phyloP scores from a whole-genome alignment of 2,888 invertebrate species.

The Xanthia togata region DNA sequence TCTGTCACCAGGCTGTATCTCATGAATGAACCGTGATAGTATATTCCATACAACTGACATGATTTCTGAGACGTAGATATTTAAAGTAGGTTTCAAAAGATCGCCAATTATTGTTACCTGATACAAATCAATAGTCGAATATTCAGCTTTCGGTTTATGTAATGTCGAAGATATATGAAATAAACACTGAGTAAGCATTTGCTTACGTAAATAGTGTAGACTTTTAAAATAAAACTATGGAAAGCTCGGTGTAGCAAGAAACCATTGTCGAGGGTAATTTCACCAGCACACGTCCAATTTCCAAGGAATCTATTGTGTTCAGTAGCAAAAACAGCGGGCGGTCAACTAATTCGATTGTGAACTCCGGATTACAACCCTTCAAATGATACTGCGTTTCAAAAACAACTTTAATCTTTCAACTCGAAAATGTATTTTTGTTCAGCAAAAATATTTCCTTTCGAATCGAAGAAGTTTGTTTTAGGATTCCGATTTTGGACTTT shows the following conservation, averaged over 20 bases:
- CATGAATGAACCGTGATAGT: too few relatives aligned
- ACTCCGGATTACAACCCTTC: slow-evolving; percentile 74
- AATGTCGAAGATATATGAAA: background rate
- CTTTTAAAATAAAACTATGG: slow-evolving; percentile 3
- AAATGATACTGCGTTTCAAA: slow-evolving; percentile 44
- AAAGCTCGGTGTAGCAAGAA: slow-evolving; percentile 57
- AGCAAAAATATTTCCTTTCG: slow-evolving; percentile 15
- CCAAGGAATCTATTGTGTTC: slow-evolving; percentile 82
- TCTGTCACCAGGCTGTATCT: too few relatives aligned
- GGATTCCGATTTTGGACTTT: slow-evolving; percentile 37
- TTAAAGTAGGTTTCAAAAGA: too few relatives aligned
- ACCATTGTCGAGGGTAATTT: slow-evolving; percentile 76
- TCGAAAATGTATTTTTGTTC: slow-evolving; percentile 45
- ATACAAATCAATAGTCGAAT: too few relatives aligned
- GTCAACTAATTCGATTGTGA: slow-evolving; percentile 86
- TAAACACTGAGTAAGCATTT: background rate
- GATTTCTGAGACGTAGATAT: too few relatives aligned
- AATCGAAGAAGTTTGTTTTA: slow-evolving; percentile 23
- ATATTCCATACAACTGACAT: too few relatives aligned
- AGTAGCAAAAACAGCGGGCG: slow-evolving; percentile 87
- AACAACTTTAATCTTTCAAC: slow-evolving; percentile 32
- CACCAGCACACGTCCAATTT: slow-evolving; percentile 75
- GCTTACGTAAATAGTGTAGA: background rate
- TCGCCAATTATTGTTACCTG: too few relatives aligned
- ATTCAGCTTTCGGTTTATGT: too few relatives aligned